Evolutionary conservation across 2,888 invertebrate genomes (phyloP), one percentile per base, ranked within the genome.

Genomic region (Taenaris catops): DNA sequence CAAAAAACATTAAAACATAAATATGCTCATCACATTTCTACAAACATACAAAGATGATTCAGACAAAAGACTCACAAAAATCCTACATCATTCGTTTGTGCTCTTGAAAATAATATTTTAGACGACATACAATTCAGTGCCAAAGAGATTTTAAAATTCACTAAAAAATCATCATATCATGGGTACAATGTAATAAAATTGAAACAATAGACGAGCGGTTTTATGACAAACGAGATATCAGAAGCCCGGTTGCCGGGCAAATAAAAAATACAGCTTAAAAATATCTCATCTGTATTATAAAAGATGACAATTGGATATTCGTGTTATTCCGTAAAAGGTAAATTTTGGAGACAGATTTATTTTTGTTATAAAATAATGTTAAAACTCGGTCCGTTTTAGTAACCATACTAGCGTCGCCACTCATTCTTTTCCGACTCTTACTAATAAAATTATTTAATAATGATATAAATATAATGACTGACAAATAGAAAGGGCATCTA

Each of bases 301-400:
- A 20, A 24, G 16, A 28, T 25, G 8, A 34, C 23, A 41, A 23
- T 34, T 8, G 20, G 9, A 43, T 45, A 62, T 57, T 55, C 51
- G 56, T 56, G 50, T 47, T 46, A 53, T 49, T 53, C 51, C 12
- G 28, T 25, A 26, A 26, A 8, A 8, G 7, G 21, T 31, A 25
- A 23, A 38, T 28, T 35, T 28, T 29, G 28, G 27, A 16, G 8
- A 49, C 55, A 52, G 11, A 9, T 28, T 20, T 27, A 18, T 59
- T 64, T 61, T n/a, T n/a, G n/a, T n/a, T 62, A 54, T 61, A 61
- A 68, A 66, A 61, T 58, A 55, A 50, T 38, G 38, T 57, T n/a
- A n/a, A 61, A 65, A 62, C 50, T 55, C 55, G 56, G 66, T 63
- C 64, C 50, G 53, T 43, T 49, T 38, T 16, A 16, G 9, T 25